phyloP scores from a whole-genome alignment of 23 tunicate species.

The Halocynthia roretzi region DNA sequence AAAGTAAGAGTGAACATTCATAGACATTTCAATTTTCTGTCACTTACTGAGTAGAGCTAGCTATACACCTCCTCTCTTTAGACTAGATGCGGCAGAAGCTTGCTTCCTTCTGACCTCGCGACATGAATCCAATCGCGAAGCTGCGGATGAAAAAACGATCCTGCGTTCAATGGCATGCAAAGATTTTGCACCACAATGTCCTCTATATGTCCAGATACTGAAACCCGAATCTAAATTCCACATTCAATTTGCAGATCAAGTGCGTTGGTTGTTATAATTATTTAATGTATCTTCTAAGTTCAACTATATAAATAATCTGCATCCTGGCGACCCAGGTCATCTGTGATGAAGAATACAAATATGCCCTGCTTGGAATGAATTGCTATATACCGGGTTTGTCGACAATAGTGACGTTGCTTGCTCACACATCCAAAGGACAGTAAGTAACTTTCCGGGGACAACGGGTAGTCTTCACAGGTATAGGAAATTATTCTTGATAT shows the following conservation, averaged over 20 bases:
- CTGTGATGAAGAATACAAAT: conserved; percentile 97
- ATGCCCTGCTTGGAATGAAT: conserved; percentile 92
- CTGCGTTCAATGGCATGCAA: conserved; percentile 97
- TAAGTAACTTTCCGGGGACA: conserved; percentile 20
- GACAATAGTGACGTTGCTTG: conserved; percentile 83
- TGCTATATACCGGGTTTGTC: conserved; percentile 97
- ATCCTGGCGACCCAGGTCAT: conserved; percentile 35
- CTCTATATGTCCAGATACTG: conserved; percentile 83
- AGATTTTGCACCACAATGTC: conserved; percentile 88
- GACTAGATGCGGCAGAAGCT: conserved; percentile 92
- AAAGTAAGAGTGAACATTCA: conserved; percentile 38
- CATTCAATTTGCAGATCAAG: conserved; percentile 92
- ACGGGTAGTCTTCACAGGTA: neutral
- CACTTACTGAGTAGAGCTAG: no score
- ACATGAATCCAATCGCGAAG: conserved; percentile 69
- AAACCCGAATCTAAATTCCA: conserved; percentile 85
- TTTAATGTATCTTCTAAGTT: neutral
- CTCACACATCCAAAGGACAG: conserved; percentile 99
- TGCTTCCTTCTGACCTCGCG: conserved; percentile 93
- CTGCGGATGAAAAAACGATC: conserved; percentile 96
- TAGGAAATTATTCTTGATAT: neutral
- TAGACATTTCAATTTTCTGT: no score
- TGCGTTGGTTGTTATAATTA: neutral
- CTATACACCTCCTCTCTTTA: neutral
- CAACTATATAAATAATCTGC: neutral